phyloP scores from a whole-genome alignment of 2,113 vertebrate species.

The Corvus moneduloides region DNA sequence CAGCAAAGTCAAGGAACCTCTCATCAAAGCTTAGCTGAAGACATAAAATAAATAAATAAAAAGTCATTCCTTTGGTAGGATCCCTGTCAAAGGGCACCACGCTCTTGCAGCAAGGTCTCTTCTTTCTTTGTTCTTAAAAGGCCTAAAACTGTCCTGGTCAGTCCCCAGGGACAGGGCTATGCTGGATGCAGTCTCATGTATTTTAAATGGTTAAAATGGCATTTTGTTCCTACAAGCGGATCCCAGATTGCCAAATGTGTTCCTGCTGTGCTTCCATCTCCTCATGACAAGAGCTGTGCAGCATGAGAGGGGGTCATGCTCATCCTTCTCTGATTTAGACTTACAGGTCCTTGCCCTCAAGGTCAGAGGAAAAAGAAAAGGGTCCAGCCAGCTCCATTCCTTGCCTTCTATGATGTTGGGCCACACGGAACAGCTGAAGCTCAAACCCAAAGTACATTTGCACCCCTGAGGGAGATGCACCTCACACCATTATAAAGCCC shows the following conservation, averaged over 20 bases:
- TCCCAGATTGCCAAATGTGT: background rate
- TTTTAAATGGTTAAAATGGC: constrained; percentile 1
- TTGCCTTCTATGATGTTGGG: background rate
- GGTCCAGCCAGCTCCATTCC: background rate
- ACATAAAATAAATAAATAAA: constrained; percentile 42
- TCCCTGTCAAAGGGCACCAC: constrained; percentile 21
- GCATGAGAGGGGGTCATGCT: background rate
- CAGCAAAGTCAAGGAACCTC: background rate
- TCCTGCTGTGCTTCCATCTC: background rate
- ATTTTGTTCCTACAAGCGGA: background rate
- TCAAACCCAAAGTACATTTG: background rate
- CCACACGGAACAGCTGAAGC: background rate
- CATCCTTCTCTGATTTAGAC: background rate
- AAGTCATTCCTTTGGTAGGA: background rate
- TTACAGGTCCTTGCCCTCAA: background rate
- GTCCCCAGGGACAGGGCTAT: background rate
- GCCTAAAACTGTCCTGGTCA: background rate
- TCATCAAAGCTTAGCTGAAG: constrained; percentile 45
- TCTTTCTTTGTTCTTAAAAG: constrained; percentile 26
- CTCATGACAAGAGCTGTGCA: background rate
- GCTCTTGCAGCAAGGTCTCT: background rate
- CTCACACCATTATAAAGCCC: background rate
- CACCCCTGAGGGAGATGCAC: background rate
- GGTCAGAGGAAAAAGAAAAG: background rate
- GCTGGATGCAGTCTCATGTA: background rate